Conservation (phyloP, 2,797 vertebrate species). For the Sparus aurata region DNA sequence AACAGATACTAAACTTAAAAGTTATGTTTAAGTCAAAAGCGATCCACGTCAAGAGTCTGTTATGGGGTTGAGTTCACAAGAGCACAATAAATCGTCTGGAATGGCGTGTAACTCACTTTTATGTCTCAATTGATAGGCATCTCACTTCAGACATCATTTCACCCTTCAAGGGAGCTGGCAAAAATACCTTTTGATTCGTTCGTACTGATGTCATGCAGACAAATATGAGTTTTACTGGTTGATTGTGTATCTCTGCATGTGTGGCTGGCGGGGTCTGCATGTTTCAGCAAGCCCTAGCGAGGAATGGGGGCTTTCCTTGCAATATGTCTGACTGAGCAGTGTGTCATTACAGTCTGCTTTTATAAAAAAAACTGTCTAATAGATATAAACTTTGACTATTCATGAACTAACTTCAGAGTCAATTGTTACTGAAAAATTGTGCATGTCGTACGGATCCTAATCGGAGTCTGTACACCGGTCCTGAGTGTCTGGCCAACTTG, state of each 20-base stretch:
- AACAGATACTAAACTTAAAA: slow-evolving; percentile 52
- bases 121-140: slow-evolving; percentile 53
- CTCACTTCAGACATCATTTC: slow-evolving; percentile 37
- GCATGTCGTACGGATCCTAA: slow-evolving; percentile 42
- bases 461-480: slow-evolving; percentile 47
- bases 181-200: slow-evolving; percentile 35
- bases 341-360: slow-evolving; percentile 43
- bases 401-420: slow-evolving; percentile 23
- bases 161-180: slow-evolving; percentile 45
- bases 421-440: slow-evolving; percentile 42
- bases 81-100: slow-evolving; percentile 33
- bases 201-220: slow-evolving; percentile 58
- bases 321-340: slow-evolving; percentile 43
- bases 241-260: slow-evolving; percentile 5
- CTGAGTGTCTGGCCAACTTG: slow-evolving; percentile 63
- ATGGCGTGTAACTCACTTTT: slow-evolving; percentile 30
- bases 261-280: slow-evolving; percentile 38
- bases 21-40: slow-evolving; percentile 28
- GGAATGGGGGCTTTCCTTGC: slow-evolving; percentile 63
- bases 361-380: slow-evolving; percentile 14
- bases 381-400: slow-evolving; percentile 46
- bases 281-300: slow-evolving; percentile 67
- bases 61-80: slow-evolving; percentile 33
- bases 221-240: slow-evolving; percentile 47
- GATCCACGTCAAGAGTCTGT: slow-evolving; percentile 8